Evolutionary conservation across 2,888 invertebrate species (phyloP).

Genomic region (Drosophila acutilabella): DNA sequence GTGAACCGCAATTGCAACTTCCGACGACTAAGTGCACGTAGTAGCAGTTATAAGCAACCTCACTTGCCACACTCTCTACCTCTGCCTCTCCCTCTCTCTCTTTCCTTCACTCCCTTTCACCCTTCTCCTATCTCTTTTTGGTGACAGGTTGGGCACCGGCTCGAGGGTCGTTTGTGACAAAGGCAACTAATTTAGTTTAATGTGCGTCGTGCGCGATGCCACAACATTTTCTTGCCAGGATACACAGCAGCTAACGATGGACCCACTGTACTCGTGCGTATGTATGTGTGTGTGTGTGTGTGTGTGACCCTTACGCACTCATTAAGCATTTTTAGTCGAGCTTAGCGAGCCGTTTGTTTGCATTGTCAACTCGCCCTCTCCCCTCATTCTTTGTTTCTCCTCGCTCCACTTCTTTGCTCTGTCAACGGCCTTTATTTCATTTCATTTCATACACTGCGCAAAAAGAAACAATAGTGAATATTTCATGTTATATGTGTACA

Average conservation of each 20-base stretch:
- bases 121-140: conserved; percentile 5
- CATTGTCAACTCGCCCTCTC: conserved; percentile 55
- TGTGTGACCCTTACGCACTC: conserved; percentile 64
- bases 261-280: background rate
- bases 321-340: conserved; percentile 78
- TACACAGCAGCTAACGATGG: conserved; percentile 5
- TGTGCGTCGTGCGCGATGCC: conserved; percentile 70
- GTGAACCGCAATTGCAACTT: conserved; percentile 76
- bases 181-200: conserved; percentile 80
- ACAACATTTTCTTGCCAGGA: conserved; percentile 68
- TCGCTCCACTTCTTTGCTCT: background rate
- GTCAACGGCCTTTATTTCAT: conserved; percentile 23
- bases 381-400: background rate
- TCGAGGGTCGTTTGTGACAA: conserved; percentile 77
- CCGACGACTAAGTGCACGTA: conserved; percentile 75
- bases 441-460: conserved; percentile 14
- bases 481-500: no score
- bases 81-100: background rate
- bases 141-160: conserved; percentile 41
- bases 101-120: background rate
- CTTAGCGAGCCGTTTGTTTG: conserved; percentile 79
- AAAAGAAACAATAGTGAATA: background rate
- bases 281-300: conserved; percentile 8
- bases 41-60: conserved; percentile 46
- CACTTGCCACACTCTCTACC: conserved; percentile 9